Base-by-base conservation (phyloP, 2,888 invertebrate species). In the Shargacucullia verbasci region DNA sequence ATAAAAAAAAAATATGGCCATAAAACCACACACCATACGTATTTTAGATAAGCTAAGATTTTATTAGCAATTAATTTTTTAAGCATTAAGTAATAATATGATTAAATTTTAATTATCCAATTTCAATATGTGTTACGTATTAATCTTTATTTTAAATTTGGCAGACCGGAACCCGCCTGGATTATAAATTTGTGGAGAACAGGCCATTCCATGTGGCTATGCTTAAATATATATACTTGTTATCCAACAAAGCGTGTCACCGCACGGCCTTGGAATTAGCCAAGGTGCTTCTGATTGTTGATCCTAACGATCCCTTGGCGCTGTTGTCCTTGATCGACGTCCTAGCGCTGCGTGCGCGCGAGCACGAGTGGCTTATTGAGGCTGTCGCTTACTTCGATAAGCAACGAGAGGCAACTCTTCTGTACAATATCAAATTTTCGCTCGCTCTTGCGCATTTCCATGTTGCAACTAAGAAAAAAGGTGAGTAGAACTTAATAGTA, bases 261-360 rank as follows among this genome's bases (percentile, higher is more conserved):
- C 95, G 98, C 60, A 98, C 98, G 0, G 97, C 98, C 0, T 86
- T 98, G 41, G 98, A 98, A 86, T 95, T 98, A 67, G 97, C 96
- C 79, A 98, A 98, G 88, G 86, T 98, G 29, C 89, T 98, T 1
- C 87, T 98, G 31, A 96, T 96, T 4, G 83, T 98, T 52, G 97
- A 97, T 83, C 97, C 97, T 0, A 94, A 95, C 0, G 98, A 98
- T 84, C 98, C 98, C 0, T 77, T 98, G 45, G 97, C 96, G 0
- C 93, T 96, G 0, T 91, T 97, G 48, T 94, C 98, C 41, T 91
- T 96, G 67, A 94, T 98, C 1, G 98, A 98, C 84, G 96, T 96
- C 67, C 96, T 98, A 77, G 98, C 98, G 0, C 81, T 98, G 29
- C 92, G 97, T 48, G 95, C 96, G 3, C 90, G 94, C 33, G 97